Percentiles rank a stretch among this genome's conserved stretches.
Evolutionary conservation across 2,797 vertebrate species (phyloP).

Genomic region (Esox masquinongy): DNA sequence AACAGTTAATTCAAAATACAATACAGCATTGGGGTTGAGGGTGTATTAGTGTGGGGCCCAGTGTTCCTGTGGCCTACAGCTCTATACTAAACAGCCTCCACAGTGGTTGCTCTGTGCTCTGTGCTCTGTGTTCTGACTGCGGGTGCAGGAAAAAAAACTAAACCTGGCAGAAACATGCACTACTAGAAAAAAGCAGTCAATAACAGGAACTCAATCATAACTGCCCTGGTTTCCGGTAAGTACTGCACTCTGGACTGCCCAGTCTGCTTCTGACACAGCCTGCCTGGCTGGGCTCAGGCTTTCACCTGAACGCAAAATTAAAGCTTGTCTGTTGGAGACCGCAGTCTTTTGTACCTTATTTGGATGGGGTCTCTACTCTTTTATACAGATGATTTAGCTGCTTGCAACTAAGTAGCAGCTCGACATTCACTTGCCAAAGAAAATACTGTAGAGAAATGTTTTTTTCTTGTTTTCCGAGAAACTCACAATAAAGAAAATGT

Average conservation of each 20-base stretch:
- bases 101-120: conserved; percentile 47
- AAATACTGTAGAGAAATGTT: conserved; percentile 43
- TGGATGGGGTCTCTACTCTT: conserved; percentile 60
- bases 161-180: conserved; percentile 73
- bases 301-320: conserved; percentile 70
- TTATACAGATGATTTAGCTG: conserved; percentile 46
- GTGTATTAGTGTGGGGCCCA: conserved; percentile 33
- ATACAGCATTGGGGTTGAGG: conserved; percentile 51
- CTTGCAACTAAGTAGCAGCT: conserved; percentile 31
- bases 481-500: conserved; percentile 42
- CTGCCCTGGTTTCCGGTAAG: conserved; percentile 84
- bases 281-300: conserved; percentile 62
- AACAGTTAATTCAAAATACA: background rate
- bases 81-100: conserved; percentile 38
- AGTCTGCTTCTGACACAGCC: conserved; percentile 62
- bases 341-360: conserved; percentile 72
- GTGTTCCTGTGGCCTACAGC: conserved; percentile 45
- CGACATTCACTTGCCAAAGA: conserved; percentile 61
- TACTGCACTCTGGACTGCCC: conserved; percentile 68
- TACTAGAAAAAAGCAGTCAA: conserved; percentile 78
- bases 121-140: conserved; percentile 60
- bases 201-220: conserved; percentile 94
- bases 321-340: conserved; percentile 58
- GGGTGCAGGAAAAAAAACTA: conserved; percentile 47
- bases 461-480: conserved; percentile 45